phyloP scores from a whole-genome alignment of 1,140 invertebrate genomes.

The Bradysia coprophila region DNA sequence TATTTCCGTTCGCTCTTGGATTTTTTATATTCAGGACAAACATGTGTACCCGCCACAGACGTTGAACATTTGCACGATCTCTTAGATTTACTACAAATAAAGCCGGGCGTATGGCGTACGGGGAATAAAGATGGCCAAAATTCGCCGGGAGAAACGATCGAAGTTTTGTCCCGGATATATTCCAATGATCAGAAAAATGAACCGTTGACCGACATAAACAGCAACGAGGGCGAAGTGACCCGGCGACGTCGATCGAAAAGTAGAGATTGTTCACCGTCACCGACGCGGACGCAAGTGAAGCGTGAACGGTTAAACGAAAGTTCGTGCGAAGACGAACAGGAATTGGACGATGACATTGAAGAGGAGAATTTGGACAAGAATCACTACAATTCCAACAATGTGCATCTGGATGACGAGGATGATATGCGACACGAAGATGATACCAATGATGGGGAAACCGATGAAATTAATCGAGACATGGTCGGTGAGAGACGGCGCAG shows the following conservation, averaged over 20 bases:
- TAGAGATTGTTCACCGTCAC: constrained; percentile 1
- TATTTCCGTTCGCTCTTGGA: constrained; percentile 61
- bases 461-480: neutral
- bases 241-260: neutral
- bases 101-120: constrained; percentile 42
- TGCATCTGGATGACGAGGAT: constrained; percentile 23
- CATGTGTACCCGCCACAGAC: constrained; percentile 59
- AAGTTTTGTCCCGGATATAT: neutral
- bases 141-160: neutral
- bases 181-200: neutral
- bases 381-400: constrained; percentile 21
- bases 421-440: constrained; percentile 9
- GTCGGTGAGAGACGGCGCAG: constrained; percentile 6
- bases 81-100: constrained; percentile 63
- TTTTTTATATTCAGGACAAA: constrained; percentile 69
- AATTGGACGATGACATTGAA: constrained; percentile 32
- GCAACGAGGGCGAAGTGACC: neutral
- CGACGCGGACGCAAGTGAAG: neutral
- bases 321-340: constrained; percentile 9
- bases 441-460: neutral
- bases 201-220: neutral
- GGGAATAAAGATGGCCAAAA: constrained; percentile 16
- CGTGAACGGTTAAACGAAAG: constrained; percentile 2
- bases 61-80: constrained; percentile 61
- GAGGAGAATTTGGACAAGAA: constrained; percentile 30